Evolutionary conservation across 2,888 invertebrate species (phyloP).

Genomic region (Helicoverpa assulta): DNA sequence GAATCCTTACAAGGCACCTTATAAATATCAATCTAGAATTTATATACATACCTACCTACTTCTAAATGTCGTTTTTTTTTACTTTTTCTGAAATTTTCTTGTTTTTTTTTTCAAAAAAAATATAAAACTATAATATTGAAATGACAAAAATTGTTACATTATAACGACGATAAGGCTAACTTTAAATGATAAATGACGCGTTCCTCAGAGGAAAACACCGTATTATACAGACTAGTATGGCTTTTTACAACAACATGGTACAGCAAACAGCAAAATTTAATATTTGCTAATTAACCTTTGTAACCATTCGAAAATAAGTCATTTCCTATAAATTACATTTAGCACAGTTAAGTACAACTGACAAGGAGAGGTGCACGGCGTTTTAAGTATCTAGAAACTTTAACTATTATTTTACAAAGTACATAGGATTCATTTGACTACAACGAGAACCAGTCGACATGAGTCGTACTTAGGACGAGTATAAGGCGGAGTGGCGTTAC

Average conservation of each 20-base stretch:
- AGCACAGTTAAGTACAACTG: neutral
- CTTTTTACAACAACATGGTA: neutral
- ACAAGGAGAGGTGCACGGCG: neutral
- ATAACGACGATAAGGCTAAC: constrained; percentile 13
- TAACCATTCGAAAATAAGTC: neutral
- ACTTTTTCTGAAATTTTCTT: constrained; percentile 13
- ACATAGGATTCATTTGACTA: neutral
- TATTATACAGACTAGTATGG: neutral
- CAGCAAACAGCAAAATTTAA: neutral
- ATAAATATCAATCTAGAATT: constrained; percentile 29
- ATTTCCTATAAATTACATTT: neutral
- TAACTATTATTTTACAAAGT: too few species aligned
- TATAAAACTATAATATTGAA: constrained; percentile 37
- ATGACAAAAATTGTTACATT: constrained; percentile 17
- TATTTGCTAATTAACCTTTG: neutral
- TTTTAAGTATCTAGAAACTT: too few species aligned
- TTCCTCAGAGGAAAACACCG: constrained; percentile 4
- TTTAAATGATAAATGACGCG: constrained; percentile 18
- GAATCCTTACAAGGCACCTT: constrained; percentile 35
- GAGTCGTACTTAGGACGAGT: constrained; percentile 28
- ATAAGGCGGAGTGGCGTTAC: constrained; percentile 44
- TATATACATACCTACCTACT: constrained; percentile 4
- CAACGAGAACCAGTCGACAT: neutral
- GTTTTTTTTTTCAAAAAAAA: constrained; percentile 11
- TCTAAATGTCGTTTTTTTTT: constrained; percentile 11